Evolutionary conservation across 2,113 vertebrate species (phyloP), one percentile per base, ranked within the genome.

Genomic region (Melanerpes formicivorus): DNA sequence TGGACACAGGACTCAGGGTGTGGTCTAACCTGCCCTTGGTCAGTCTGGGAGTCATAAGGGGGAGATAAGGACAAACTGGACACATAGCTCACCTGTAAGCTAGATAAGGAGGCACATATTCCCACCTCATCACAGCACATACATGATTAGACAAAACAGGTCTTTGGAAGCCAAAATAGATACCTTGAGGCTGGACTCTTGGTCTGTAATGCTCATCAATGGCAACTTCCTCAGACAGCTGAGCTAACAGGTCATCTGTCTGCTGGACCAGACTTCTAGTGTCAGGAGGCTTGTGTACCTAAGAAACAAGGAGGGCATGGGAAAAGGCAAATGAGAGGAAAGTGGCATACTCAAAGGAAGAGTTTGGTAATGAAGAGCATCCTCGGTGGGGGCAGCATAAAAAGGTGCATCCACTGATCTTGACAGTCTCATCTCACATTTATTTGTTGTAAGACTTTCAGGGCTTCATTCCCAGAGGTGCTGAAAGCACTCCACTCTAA

Each of bases 211-310:
- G 95, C 64, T 98, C 94, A 93, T 99, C 99, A 93, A 99, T 99
- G 77, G 97, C 96, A 95, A 98, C 97, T 93, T 99, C 98, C 42
- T 99, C 99, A 34, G 98, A 93, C 96, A 99, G 97, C 19, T 98
- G 98, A 80, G 95, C 98, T 80, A 99, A 96, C 60, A 99, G 96
- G 93, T 99, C 98, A 95, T 98, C 98, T 14, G 97, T 95, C 96
- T 98, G 98, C 96, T 99, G 98, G 19, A 96, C 97, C 80, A 98
- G 98, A 66, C 98, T 99, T 95, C 98, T 98, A 67, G 83, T 95
- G 80, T 99, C 98, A 40, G 98, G 98, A 88, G 98, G 96, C 22
- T 97, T 98, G 84, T 98, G 96, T 58, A 97, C 96, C 99, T 99
- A 93, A 37, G 78, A 75, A 95, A 77, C 59, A 87, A 32, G 40